These are phyloP conservation scores for Zosterops borbonicus DNA, from an alignment of 2,113 vertebrate genomes.

Conservation along the genomic window DNA sequence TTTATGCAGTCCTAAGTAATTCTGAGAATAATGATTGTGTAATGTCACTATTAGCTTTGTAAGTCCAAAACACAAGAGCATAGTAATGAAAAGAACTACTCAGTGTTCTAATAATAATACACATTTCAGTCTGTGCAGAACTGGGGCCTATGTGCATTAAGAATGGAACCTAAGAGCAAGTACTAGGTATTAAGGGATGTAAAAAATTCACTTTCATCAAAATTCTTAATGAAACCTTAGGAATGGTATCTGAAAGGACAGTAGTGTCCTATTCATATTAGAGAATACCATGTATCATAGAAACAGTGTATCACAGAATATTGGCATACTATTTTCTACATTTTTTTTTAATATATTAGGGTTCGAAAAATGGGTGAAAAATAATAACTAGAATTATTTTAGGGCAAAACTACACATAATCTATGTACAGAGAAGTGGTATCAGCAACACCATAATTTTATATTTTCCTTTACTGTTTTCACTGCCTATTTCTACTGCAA, in stretches of 20 bases:
- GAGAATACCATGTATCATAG: not conserved
- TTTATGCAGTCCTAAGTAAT: not conserved
- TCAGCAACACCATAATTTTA: not conserved
- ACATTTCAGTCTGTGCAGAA: not conserved
- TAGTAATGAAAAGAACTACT: not conserved
- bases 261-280: not conserved
- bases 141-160: not conserved
- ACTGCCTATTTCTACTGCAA: not conserved
- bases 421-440: not conserved
- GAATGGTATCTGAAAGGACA: not conserved
- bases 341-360: not conserved
- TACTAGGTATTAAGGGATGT: not conserved
- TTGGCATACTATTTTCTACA: not conserved
- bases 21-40: not conserved
- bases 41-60: not conserved
- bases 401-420: not conserved
- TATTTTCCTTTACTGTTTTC: not conserved
- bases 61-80: not conserved
- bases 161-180: not conserved
- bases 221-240: not conserved
- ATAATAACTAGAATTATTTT: not conserved
- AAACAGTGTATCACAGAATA: not conserved
- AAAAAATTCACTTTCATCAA: not conserved
- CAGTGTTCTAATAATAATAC: not conserved
- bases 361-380: not conserved